These are phyloP conservation scores for Maniola hyperantus DNA, from an alignment of 2,888 invertebrate species.

Conservation along the genomic window DNA sequence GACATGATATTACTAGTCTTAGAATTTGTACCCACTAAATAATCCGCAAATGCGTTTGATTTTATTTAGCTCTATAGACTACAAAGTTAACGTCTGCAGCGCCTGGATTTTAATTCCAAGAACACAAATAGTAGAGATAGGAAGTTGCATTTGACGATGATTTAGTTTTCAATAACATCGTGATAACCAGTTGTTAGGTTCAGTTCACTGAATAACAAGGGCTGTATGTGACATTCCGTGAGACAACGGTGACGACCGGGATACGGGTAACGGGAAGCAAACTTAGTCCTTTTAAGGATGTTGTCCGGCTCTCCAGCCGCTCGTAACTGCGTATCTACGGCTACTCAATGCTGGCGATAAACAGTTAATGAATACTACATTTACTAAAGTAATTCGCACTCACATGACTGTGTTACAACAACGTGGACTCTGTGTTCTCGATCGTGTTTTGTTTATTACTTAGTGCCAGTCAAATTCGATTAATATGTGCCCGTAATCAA, in stretches of 20 bases:
- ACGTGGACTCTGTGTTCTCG: conserved; percentile 15
- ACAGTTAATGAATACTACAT: conserved; percentile 54
- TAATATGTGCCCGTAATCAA: conserved; percentile 14
- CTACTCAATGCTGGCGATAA: conserved; percentile 49
- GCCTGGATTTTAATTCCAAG: too few relatives aligned
- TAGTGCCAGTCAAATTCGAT: conserved; percentile 19
- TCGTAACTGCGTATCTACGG: conserved; percentile 49
- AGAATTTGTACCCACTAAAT: too few relatives aligned
- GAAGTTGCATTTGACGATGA: too few relatives aligned
- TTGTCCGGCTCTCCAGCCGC: conserved; percentile 49
- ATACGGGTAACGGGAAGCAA: conserved; percentile 66
- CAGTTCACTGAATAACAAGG: conserved; percentile 34
- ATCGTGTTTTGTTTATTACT: conserved; percentile 10
- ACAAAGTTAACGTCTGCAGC: too few relatives aligned
- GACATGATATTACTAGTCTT: neutral
- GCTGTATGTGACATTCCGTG: conserved; percentile 48
- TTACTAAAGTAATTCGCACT: conserved; percentile 33
- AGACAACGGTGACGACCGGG: conserved; percentile 63
- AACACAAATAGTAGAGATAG: too few relatives aligned
- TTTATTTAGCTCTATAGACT: too few relatives aligned
- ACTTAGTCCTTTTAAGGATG: conserved; percentile 72
- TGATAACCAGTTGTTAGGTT: neutral
- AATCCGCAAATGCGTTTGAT: too few relatives aligned
- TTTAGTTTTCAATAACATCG: neutral
- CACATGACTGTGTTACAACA: conserved; percentile 13